phyloP scores from a whole-genome alignment of 2,797 vertebrate genomes.

The Morus bassanus region DNA sequence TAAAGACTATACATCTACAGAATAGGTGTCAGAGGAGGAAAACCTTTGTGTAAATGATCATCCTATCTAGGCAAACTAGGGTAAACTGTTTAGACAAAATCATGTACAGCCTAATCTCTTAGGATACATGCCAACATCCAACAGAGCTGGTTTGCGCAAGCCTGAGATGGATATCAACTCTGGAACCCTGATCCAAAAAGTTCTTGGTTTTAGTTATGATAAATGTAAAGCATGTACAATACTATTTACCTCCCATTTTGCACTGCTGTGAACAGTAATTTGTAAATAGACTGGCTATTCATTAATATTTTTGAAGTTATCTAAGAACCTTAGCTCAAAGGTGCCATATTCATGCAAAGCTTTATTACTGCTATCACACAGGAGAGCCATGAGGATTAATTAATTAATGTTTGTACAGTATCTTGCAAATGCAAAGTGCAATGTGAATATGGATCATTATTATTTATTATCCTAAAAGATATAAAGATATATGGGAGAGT shows the following conservation, averaged over 20 bases:
- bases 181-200: neutral
- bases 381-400: constrained; percentile 34
- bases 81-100: neutral
- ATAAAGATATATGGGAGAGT: constrained; percentile 48
- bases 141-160: neutral
- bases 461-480: constrained; percentile 63
- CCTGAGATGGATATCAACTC: neutral
- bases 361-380: constrained; percentile 45
- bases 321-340: constrained; percentile 17
- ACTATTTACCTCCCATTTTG: neutral
- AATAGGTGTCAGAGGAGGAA: neutral
- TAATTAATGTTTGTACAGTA: constrained; percentile 54
- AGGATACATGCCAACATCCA: neutral
- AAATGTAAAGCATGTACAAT: neutral
- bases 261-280: neutral
- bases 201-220: neutral
- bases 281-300: neutral
- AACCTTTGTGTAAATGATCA: neutral
- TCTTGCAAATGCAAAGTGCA: constrained; percentile 25
- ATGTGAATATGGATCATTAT: constrained; percentile 44
- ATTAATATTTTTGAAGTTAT: constrained; percentile 19
- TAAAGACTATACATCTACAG: neutral
- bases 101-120: neutral
- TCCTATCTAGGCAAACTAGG: neutral
- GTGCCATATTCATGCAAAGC: neutral